Evolutionary conservation across 2,113 vertebrate species (phyloP), one percentile per base, ranked within the genome.

Genomic region (Ophiodon elongatus): DNA sequence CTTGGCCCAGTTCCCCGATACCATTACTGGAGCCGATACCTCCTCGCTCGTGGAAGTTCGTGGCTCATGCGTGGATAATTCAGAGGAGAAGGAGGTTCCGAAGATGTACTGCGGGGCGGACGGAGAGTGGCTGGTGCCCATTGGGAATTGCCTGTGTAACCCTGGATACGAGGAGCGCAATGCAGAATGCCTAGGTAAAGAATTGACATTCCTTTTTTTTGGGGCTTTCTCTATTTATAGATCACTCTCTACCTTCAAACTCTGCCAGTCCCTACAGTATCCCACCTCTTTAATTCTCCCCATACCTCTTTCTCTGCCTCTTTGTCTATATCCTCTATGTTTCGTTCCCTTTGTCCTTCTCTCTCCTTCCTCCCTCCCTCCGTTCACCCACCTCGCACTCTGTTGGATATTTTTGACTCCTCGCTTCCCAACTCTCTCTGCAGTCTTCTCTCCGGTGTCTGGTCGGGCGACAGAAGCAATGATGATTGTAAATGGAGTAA

Each of bases 91-190:
- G 89, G 98, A 99, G 92, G 97, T 98, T 92, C 98, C 98, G 83
- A 99, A 99, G 95, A 99, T 99, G 98, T 99, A 99, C 95, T 99
- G 98, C 1, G 98, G 98, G 79, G 98, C 98, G 79, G 98, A 99
- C 84, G 98, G 98, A 0, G 98, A 99, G 80, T 99, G 98, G 98
- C 94, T 99, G 95, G 98, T 99, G 77, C 98, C 98, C 87, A 99
- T 99, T 93, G 98, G 98, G 94, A 99, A 97, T 95, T 99, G 98
- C 76, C 81, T 99, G 23, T 99, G 98, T 91, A 98, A 99, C 21
- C 97, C 97, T 71, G 98, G 98, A 92, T 98, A 97, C 0, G 98
- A 99, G 89, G 98, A 99, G 71, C 95, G 96, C 76, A 97, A 90
- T 31, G 95, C 96, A 73, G 97, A 98, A 92, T 99, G 98, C 93